Conservation (phyloP, 2,888 invertebrate genomes). For the Leptothorax acervorum region DNA sequence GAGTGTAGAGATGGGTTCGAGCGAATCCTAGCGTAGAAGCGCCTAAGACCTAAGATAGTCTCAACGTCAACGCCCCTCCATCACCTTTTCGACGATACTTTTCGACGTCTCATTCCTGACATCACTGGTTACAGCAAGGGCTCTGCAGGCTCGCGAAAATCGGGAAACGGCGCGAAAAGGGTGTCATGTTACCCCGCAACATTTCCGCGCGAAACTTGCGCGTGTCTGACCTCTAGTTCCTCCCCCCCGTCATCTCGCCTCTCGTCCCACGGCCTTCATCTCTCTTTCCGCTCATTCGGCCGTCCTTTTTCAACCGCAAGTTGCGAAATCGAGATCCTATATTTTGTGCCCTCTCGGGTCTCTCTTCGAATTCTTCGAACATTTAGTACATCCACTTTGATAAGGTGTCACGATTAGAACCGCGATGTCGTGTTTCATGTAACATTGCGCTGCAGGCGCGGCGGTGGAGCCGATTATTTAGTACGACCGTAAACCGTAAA, state of each 20-base stretch:
- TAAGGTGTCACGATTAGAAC: conserved; percentile 37
- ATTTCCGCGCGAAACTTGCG: conserved; percentile 73
- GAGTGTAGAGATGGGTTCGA: too few relatives aligned
- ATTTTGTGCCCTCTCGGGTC: conserved; percentile 69
- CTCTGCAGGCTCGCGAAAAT: not conserved
- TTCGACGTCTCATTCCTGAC: too few relatives aligned
- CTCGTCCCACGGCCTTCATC: conserved; percentile 20
- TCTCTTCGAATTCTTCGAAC: conserved; percentile 3
- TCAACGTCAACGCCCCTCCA: too few relatives aligned
- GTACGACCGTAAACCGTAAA: too few relatives aligned
- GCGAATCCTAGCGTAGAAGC: too few relatives aligned
- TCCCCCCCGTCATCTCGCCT: not conserved
- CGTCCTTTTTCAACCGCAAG: conserved; percentile 54
- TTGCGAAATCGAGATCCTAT: conserved; percentile 66
- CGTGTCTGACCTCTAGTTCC: conserved; percentile 77
- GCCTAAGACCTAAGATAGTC: too few relatives aligned
- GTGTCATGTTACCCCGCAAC: conserved; percentile 71
- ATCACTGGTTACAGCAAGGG: not conserved
- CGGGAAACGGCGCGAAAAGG: conserved; percentile 43
- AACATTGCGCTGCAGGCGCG: not conserved
- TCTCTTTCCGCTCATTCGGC: conserved; percentile 48
- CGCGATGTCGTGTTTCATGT: conserved; percentile 20
- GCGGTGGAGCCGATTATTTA: not conserved
- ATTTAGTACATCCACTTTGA: conserved; percentile 25
- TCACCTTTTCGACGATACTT: too few relatives aligned